Conservation (phyloP, 2,797 vertebrate genomes). For the Coluber constrictor region DNA sequence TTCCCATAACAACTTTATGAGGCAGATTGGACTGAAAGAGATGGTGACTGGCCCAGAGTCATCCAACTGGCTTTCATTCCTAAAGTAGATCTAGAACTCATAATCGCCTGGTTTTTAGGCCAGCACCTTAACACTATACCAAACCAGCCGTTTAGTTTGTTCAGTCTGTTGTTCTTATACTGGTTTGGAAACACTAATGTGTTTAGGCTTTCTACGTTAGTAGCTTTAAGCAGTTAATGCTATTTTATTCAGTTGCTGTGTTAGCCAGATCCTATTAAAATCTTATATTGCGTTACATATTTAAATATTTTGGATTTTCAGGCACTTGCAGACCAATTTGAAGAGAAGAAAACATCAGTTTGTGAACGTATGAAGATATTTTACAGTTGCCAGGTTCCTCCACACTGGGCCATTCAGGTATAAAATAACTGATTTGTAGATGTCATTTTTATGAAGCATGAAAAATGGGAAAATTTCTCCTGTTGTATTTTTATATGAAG, state of each 20-base stretch:
- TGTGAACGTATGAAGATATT: constrained; percentile 91
- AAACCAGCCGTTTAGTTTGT: neutral
- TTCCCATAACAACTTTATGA: neutral
- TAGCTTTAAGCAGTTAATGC: neutral
- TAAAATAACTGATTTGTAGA: constrained; percentile 18
- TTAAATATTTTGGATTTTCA: constrained; percentile 44
- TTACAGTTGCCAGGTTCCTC: constrained; percentile 85
- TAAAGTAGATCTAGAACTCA: neutral
- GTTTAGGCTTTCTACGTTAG: neutral
- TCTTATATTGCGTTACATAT: constrained; percentile 2
- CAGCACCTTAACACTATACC: neutral
- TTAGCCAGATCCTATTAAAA: neutral
- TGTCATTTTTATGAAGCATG: neutral
- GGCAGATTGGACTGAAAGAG: neutral
- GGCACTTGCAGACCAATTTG: constrained; percentile 88
- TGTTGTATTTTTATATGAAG: neutral
- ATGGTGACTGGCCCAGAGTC: neutral
- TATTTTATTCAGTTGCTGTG: neutral
- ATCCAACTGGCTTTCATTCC: neutral
- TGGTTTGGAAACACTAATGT: neutral
- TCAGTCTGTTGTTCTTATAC: neutral
- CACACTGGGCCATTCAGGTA: constrained; percentile 89
- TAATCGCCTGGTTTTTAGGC: neutral
- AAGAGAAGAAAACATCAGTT: constrained; percentile 75
- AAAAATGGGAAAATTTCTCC: neutral